A percentile compares a stretch with the other conserved stretches of the same genome.
Conservation (phyloP, 2,888 invertebrate species). For the Ophioninae sp. region DNA sequence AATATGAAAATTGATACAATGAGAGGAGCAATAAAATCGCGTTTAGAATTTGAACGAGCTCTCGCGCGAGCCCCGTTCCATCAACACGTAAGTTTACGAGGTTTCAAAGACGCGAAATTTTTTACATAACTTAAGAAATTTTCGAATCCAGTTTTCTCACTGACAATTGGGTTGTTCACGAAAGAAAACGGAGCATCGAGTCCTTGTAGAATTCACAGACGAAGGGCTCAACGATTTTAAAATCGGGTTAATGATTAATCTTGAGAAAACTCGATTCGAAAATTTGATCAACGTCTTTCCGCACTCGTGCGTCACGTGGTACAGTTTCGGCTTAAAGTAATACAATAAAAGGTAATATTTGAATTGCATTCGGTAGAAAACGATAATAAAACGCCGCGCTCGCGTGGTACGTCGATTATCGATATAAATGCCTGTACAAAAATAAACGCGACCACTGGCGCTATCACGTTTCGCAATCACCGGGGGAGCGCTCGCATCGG, state of each 20-base stretch:
- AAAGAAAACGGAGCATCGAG: too few relatives aligned
- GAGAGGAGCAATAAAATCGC: neutral
- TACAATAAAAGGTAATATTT: constrained; percentile 38
- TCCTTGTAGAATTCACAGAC: too few relatives aligned
- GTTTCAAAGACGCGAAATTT: neutral
- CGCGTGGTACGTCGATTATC: constrained; percentile 45
- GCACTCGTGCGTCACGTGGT: too few relatives aligned
- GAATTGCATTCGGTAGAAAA: constrained; percentile 23
- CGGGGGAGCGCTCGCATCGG: constrained; percentile 46
- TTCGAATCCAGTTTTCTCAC: too few relatives aligned
- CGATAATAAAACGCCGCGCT: constrained; percentile 23
- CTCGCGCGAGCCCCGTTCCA: constrained; percentile 61
- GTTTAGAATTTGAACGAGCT: constrained; percentile 51
- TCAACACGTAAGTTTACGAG: constrained; percentile 67
- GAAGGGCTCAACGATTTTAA: too few relatives aligned
- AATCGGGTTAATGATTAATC: too few relatives aligned
- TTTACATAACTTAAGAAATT: too few relatives aligned
- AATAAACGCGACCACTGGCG: constrained; percentile 58
- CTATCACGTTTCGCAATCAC: constrained; percentile 41
- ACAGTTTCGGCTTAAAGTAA: constrained; percentile 8
- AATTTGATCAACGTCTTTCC: too few relatives aligned
- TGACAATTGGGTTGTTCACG: too few relatives aligned
- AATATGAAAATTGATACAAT: constrained; percentile 4
- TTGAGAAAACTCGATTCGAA: too few relatives aligned
- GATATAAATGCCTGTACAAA: constrained; percentile 57